These are phyloP conservation scores for Drosophila tristis DNA, from an alignment of 1,140 invertebrate genomes.

Conservation along the genomic window DNA sequence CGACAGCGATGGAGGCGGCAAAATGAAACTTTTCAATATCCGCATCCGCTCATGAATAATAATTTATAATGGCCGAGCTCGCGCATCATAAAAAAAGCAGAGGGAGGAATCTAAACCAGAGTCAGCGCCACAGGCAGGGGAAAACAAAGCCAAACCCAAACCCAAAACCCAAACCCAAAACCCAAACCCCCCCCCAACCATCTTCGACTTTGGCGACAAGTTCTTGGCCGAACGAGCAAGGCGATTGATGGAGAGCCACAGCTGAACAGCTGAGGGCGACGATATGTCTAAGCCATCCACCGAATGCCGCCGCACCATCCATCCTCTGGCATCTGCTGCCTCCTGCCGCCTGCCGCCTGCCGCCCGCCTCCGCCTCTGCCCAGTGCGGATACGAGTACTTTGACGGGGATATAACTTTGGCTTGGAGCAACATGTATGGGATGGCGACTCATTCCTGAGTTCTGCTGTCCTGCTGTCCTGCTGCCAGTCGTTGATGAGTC, in stretches of 20 bases:
- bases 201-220: conserved; percentile 36
- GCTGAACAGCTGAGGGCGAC: conserved; percentile 29
- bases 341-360: conserved; percentile 16
- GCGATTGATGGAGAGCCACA: conserved; percentile 44
- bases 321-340: background rate
- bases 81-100: conserved; percentile 47
- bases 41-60: conserved; percentile 82
- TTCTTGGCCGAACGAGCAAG: conserved; percentile 27
- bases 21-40: conserved; percentile 82
- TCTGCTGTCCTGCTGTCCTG: no score
- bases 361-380: no score
- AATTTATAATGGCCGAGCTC: conserved; percentile 76
- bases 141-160: background rate
- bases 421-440: conserved; percentile 33
- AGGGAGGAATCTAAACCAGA: background rate
- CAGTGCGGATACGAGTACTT: background rate
- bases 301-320: background rate
- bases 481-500: conserved; percentile 21
- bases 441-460: background rate
- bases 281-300: conserved; percentile 32
- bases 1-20: conserved; percentile 24
- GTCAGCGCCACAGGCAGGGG: background rate
- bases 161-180: conserved; percentile 2
- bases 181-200: conserved; percentile 10
- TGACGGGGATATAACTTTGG: conserved; percentile 26